A percentile compares a stretch with the other conserved stretches of the same genome.
Conservation (phyloP, 1,140 invertebrate species). For the Gryon sp. region DNA sequence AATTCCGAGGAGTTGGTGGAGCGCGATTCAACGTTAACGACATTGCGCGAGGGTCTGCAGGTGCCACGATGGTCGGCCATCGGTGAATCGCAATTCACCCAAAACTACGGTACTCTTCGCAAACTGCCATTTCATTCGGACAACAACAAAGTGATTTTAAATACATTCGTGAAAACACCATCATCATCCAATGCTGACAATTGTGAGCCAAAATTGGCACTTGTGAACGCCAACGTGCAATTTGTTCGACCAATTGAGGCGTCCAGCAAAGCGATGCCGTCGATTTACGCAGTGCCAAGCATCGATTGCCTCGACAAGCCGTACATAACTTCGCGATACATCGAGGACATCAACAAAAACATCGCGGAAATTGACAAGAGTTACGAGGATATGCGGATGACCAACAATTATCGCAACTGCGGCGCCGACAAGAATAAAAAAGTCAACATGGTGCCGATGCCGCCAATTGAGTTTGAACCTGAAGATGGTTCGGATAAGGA, state of each 20-base stretch:
- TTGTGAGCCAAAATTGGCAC: not conserved
- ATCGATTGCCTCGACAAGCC: slow-evolving; percentile 9
- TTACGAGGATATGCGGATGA: slow-evolving; percentile 67
- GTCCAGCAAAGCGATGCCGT: not conserved
- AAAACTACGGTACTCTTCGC: slow-evolving; percentile 33
- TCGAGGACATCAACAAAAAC: slow-evolving; percentile 76
- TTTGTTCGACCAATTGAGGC: slow-evolving; percentile 8
- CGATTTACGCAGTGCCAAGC: slow-evolving; percentile 69
- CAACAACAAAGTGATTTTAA: slow-evolving; percentile 60
- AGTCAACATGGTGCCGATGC: slow-evolving; percentile 74
- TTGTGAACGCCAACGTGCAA: slow-evolving; percentile 23
- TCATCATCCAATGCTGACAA: no score
- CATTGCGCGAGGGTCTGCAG: not conserved
- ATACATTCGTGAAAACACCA: slow-evolving; percentile 72
- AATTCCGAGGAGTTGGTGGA: slow-evolving; percentile 67
- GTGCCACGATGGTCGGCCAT: slow-evolving; percentile 26
- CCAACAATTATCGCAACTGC: slow-evolving; percentile 35
- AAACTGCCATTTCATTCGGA: not conserved
- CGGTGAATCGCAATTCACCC: not conserved
- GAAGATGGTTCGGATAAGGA: slow-evolving; percentile 13
- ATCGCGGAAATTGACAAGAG: slow-evolving; percentile 75
- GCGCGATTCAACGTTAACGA: not conserved
- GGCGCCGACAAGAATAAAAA: slow-evolving; percentile 65
- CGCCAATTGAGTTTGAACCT: slow-evolving; percentile 68
- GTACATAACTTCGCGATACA: slow-evolving; percentile 72